Evolutionary conservation across 2,113 vertebrate genomes (phyloP), one percentile per base, ranked within the genome.

Genomic region (Oryzias melastigma): DNA sequence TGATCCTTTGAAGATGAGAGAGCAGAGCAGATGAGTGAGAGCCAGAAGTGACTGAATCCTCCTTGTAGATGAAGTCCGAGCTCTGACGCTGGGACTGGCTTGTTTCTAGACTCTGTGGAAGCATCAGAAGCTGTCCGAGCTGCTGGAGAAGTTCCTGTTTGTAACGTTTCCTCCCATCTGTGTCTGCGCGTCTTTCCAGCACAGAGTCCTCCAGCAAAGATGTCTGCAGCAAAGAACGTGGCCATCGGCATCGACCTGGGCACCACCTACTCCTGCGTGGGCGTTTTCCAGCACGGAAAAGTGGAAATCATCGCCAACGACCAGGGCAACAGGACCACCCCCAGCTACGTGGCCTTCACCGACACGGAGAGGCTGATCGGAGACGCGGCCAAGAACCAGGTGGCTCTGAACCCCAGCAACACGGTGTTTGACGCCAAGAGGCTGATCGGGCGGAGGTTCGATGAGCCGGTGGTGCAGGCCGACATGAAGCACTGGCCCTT

Each of bases 201-300:
- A 56, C 5, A 12, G 55, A 60, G n/a, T 13, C n/a, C 16, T 20
- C 7, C 17, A 43, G 19, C 35, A 41, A 42, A 54, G 22, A 81
- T 84, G 82, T 52, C 63, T 66, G 47, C 75, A 66, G 66, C 52
- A 53, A 76, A 73, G 65, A 66, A 62, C 2, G 45, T 5, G 25
- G 5, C 25, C 25, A 27, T 27, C 25, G 25, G 25, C 25, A 27
- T 27, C 25, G 25, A 27, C 25, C 25, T 27, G 25, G 25, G 25
- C 25, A 27, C 25, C 25, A 27, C 25, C 25, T 27, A 27, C 25
- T 51, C 16, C 62, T 73, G 95, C 5, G 95, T 96, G 47, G 94
- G 94, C 0, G 94, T 96, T 0, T 98, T 97, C 88, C 94, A 97
- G 10, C 93, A 96, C 0, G 94, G 95, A 12, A 96, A 97, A 81